These are phyloP conservation scores for Choloepus hoffmanni DNA, from an alignment of 2,113 vertebrate genomes.

Conservation along the genomic window DNA sequence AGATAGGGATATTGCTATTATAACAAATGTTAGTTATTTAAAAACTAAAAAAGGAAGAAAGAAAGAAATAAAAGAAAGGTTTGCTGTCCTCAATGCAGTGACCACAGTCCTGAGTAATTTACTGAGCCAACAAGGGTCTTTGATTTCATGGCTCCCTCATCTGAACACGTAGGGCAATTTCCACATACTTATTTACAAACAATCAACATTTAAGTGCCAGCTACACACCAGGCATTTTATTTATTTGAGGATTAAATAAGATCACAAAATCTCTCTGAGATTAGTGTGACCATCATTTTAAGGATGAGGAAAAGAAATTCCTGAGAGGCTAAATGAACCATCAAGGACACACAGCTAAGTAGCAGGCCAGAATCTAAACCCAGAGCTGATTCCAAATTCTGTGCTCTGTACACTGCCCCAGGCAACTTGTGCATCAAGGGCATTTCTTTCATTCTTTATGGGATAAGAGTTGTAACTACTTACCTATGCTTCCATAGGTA, in stretches of 20 bases:
- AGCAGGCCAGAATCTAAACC: slow-evolving; percentile 29
- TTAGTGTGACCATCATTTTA: slow-evolving; percentile 56
- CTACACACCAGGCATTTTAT: slow-evolving; percentile 2
- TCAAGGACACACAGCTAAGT: background rate
- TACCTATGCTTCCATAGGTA: slow-evolving; percentile 20
- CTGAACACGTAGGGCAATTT: slow-evolving; percentile 46
- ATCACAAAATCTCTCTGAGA: slow-evolving; percentile 55
- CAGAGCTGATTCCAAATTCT: background rate
- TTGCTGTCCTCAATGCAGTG: slow-evolving; percentile 29
- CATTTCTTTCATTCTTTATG: slow-evolving; percentile 12
- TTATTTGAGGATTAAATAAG: slow-evolving; percentile 60
- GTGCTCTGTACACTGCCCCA: background rate
- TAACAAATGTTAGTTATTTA: slow-evolving; percentile 24
- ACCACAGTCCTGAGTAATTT: slow-evolving; percentile 28
- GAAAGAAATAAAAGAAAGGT: background rate
- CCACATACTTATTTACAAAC: slow-evolving; percentile 36
- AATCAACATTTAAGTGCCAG: slow-evolving; percentile 42
- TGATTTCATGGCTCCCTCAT: slow-evolving; percentile 48
- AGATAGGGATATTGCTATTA: background rate
- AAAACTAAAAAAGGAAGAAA: slow-evolving; percentile 11
- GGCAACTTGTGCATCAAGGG: background rate
- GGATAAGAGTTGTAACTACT: background rate
- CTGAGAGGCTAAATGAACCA: background rate
- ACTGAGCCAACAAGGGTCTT: slow-evolving; percentile 36
- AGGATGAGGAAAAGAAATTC: slow-evolving; percentile 37